These are phyloP conservation scores for Chaetodon auriga DNA, from an alignment of 2,113 vertebrate species.

Conservation along the genomic window DNA sequence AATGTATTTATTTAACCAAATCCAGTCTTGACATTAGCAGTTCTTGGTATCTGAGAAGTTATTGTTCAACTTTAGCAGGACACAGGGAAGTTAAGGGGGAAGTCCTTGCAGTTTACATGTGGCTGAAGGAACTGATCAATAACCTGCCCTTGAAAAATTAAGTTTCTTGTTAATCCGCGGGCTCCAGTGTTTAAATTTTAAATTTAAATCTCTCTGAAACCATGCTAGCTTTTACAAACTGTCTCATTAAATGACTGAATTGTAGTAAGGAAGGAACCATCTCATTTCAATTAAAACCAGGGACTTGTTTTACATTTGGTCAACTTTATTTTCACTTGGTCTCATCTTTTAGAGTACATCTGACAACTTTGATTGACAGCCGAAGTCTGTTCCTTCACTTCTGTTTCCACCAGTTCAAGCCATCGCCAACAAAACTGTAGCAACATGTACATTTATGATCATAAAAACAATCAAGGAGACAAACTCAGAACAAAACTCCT, in stretches of 20 bases:
- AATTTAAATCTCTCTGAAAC: no score
- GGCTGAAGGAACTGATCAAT: background rate
- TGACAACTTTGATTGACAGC: conserved; percentile 60
- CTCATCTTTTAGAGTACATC: conserved; percentile 73
- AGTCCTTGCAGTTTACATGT: background rate
- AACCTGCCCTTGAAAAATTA: background rate
- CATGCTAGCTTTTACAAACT: no score
- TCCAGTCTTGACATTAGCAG: background rate
- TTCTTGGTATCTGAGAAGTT: background rate
- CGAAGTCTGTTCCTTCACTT: conserved; percentile 54
- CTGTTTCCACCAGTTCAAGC: conserved; percentile 49
- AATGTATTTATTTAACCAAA: background rate
- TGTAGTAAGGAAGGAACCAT: background rate
- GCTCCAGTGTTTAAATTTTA: no score
- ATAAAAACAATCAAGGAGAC: conserved; percentile 60
- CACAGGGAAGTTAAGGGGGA: background rate
- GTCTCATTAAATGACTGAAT: background rate
- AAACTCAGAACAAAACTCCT: conserved; percentile 44
- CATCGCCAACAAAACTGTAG: conserved; percentile 52
- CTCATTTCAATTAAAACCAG: background rate
- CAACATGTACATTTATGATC: conserved; percentile 60
- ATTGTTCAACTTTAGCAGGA: background rate
- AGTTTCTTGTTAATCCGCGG: no score
- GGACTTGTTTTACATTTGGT: conserved; percentile 68
- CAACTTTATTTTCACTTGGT: conserved; percentile 82